Base-by-base conservation (phyloP, 2,888 invertebrate genomes). In the Blastobasis adustella region DNA sequence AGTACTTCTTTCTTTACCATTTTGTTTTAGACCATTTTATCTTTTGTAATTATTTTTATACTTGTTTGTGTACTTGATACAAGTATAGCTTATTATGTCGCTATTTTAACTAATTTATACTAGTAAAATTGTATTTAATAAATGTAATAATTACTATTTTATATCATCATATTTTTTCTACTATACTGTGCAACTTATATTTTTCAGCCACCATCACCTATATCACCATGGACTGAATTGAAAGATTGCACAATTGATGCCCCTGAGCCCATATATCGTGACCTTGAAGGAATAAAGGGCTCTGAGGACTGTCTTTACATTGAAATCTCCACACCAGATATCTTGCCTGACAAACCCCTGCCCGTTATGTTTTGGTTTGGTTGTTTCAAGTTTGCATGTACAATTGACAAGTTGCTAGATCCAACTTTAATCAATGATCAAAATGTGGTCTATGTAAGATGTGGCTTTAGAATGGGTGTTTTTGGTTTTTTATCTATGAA, bases 361-460 rank as follows among this genome's bases (percentile, higher is more conserved):
- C 89, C 90, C 37, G 89, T 90, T 3, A 85, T 90, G 85, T 85
- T 90, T 55, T 90, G 85, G 82, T 79, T 90, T 49, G 87, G 89
- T 52, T 73, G 82, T 47, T 86, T 68, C 56, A 69, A 66, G 37
- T 90, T 77, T 61, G 51, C 69, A 37, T 60, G 57, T 46, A 67
- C 67, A 45, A 57, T 77, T 42, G 85, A 86, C 51, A 54, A 65
- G 7, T 55, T 69, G n/a, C 75, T 74, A 52, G 87, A 89, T 54
- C 74, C 83, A 42, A 69, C 76, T 38, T 66, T 81, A 50, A 65
- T 90, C 37, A 73, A 69, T 44, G 65, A 79, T 49, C 66, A 82
- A 62, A 66, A 71, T 54, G 63, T 86, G 46, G 71, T 90, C 37
- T 79, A 80, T 58, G 87, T 89, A 4, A 77, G 79, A 58, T 82